Conservation (phyloP, 2,888 invertebrate species). For the Netelia fuscicornis region DNA sequence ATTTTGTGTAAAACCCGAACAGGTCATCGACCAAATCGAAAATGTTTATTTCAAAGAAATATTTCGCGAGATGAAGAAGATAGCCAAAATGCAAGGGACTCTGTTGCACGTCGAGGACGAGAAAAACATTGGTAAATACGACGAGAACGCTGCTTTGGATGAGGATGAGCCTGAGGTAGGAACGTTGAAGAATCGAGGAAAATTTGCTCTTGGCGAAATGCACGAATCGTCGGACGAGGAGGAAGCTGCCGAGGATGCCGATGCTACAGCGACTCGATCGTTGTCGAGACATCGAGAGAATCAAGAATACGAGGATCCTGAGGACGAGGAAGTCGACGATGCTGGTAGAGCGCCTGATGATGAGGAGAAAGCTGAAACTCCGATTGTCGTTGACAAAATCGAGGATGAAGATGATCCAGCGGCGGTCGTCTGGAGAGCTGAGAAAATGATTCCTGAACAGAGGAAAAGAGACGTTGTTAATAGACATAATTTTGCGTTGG, state of each 20-base stretch:
- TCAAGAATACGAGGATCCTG: slow-evolving; percentile 86
- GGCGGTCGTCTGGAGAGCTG: slow-evolving; percentile 63
- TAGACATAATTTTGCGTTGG: slow-evolving; percentile 85
- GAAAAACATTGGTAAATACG: slow-evolving; percentile 80
- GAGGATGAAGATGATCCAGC: slow-evolving; percentile 60
- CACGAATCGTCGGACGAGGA: slow-evolving; percentile 90
- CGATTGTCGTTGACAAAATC: slow-evolving; percentile 67
- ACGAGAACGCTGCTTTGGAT: slow-evolving; percentile 79
- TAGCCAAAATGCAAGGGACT: slow-evolving; percentile 86
- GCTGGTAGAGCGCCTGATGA: slow-evolving; percentile 81
- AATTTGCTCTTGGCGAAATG: slow-evolving; percentile 78
- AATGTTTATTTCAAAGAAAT: slow-evolving; percentile 89
- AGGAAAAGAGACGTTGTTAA: slow-evolving; percentile 83
- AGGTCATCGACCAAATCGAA: slow-evolving; percentile 91
- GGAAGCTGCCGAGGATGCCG: slow-evolving; percentile 86
- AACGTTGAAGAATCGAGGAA: slow-evolving; percentile 31
- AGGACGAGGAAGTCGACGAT: slow-evolving; percentile 85
- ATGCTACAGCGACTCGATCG: slow-evolving; percentile 82
- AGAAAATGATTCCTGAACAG: slow-evolving; percentile 72
- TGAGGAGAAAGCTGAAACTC: slow-evolving; percentile 76
- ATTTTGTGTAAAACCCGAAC: slow-evolving; percentile 89
- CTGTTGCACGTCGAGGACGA: slow-evolving; percentile 85
- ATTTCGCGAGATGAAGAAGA: slow-evolving; percentile 88
- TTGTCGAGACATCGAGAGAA: slow-evolving; percentile 85
- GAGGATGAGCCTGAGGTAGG: slow-evolving; percentile 84